Evolutionary conservation across 2,888 invertebrate species (phyloP).

Genomic region (Sinopyrophorus schimmeli): DNA sequence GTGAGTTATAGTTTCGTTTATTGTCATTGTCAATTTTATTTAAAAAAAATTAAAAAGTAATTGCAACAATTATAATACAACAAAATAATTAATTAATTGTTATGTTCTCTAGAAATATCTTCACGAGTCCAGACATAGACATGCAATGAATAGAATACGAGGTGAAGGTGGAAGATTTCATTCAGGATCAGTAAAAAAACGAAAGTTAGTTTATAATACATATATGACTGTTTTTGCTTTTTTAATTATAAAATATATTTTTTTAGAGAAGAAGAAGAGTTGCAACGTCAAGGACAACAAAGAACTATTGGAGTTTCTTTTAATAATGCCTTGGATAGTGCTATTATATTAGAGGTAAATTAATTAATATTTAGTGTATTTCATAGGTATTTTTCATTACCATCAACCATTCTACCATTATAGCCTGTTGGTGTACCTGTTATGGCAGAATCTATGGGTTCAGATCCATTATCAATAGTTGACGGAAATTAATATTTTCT

Average conservation of each 20-base stretch:
- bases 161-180: conserved; percentile 97
- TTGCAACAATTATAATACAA: background rate
- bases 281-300: conserved; percentile 45
- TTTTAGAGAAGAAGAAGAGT: conserved; percentile 33
- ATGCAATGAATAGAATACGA: conserved; percentile 96
- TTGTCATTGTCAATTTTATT: no score
- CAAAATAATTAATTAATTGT: background rate
- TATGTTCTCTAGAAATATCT: conserved; percentile 78
- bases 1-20: conserved; percentile 56
- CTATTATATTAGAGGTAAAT: conserved; percentile 52
- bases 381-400: conserved; percentile 1
- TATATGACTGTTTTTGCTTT: no score
- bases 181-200: conserved; percentile 63
- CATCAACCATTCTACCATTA: conserved; percentile 6
- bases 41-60: no score
- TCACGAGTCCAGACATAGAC: conserved; percentile 95
- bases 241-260: no score
- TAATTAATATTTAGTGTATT: no score
- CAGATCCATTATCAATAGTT: conserved; percentile 25
- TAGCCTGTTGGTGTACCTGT: conserved; percentile 29
- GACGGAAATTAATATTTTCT: conserved; percentile 21
- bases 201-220: conserved; percentile 32
- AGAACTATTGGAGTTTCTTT: conserved; percentile 49
- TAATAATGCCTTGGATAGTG: conserved; percentile 47
- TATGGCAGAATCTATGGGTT: conserved; percentile 16